Evolutionary conservation across 53 echinoderm and acorn worm genomes (phyloP).

Genomic region (Mesocentrotus franciscanus): DNA sequence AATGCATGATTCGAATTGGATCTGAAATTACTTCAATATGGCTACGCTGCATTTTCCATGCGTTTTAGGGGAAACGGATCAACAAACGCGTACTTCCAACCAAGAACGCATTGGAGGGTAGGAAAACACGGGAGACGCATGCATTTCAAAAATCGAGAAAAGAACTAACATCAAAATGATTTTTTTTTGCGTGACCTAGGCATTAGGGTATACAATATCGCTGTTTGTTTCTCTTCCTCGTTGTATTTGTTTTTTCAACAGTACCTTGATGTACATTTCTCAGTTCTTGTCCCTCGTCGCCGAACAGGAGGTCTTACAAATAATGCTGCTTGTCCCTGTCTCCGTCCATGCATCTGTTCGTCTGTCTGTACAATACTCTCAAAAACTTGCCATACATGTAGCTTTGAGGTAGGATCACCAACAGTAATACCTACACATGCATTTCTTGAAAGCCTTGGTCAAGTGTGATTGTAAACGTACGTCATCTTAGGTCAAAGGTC

Average conservation of each 20-base stretch:
- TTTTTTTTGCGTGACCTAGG: neutral
- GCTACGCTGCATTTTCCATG: too few relatives aligned
- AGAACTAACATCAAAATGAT: too few relatives aligned
- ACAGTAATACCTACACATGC: neutral
- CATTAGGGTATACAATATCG: neutral
- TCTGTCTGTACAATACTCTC: conserved; percentile 7
- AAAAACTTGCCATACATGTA: conserved; percentile 20
- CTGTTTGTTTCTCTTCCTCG: neutral
- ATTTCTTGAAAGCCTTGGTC: neutral
- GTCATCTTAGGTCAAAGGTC: neutral
- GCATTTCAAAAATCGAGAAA: too few relatives aligned
- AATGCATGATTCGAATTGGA: too few relatives aligned
- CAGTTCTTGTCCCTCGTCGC: conserved; percentile 13
- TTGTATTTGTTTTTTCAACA: neutral
- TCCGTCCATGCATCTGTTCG: neutral
- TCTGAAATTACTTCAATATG: too few relatives aligned
- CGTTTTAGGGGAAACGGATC: too few relatives aligned
- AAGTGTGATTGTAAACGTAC: neutral
- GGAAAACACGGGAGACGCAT: too few relatives aligned
- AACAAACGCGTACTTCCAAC: too few relatives aligned
- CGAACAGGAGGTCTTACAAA: neutral
- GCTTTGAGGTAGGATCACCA: neutral
- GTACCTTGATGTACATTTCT: conserved; percentile 22
- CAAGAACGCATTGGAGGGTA: too few relatives aligned
- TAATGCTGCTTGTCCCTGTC: neutral